phyloP scores from a whole-genome alignment of 2,888 invertebrate species.

The Vanessa cardui region DNA sequence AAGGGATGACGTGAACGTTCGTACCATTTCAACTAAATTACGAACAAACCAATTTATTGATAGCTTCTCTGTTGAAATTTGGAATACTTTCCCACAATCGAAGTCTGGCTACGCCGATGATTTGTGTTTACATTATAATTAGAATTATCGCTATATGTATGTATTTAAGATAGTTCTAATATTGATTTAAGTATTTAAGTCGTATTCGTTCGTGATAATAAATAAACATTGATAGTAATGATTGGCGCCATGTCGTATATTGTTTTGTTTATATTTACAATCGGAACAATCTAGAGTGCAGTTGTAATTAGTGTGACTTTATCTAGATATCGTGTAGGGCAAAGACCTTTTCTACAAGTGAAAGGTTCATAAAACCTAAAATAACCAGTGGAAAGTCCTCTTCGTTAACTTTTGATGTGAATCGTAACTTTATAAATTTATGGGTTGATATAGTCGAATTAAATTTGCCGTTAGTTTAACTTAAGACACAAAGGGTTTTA shows the following conservation, averaged over 20 bases:
- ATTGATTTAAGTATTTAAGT: constrained; percentile 13
- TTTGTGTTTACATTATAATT: neutral
- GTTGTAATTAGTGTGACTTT: constrained; percentile 10
- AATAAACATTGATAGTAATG: constrained; percentile 14
- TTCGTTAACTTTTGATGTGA: too few relatives aligned
- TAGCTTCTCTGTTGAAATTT: too few relatives aligned
- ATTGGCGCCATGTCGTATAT: constrained; percentile 20
- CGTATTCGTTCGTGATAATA: constrained; percentile 8
- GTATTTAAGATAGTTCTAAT: constrained; percentile 25
- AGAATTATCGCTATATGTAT: constrained; percentile 14
- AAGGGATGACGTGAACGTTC: too few relatives aligned
- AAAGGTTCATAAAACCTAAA: neutral
- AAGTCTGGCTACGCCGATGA: neutral
- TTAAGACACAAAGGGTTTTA: too few relatives aligned
- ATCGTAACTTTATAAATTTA: too few relatives aligned
- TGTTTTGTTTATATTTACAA: constrained; percentile 16
- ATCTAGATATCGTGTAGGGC: neutral
- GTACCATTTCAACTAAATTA: too few relatives aligned
- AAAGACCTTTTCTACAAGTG: constrained; percentile 4
- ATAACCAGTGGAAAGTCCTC: too few relatives aligned
- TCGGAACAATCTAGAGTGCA: constrained; percentile 18
- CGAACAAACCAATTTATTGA: too few relatives aligned
- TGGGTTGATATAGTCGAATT: too few relatives aligned
- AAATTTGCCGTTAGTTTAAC: too few relatives aligned
- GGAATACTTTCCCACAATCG: too few relatives aligned